Evolutionary conservation across 1,140 invertebrate genomes (phyloP).

Genomic region (Drosophila ambigua): DNA sequence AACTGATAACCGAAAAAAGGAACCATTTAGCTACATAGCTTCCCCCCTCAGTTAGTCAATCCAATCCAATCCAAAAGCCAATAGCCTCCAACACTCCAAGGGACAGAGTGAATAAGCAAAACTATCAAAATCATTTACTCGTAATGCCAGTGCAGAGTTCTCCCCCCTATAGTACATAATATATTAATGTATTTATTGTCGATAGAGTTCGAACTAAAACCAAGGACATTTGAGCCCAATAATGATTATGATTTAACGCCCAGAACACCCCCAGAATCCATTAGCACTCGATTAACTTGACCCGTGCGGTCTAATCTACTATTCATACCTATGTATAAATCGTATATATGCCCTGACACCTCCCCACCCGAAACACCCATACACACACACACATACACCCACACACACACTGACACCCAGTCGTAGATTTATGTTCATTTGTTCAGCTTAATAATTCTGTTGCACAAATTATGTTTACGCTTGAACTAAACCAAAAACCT

Average conservation of each 20-base stretch:
- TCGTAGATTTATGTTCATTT: conserved; percentile 35
- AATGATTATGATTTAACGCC: conserved; percentile 25
- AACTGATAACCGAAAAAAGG: conserved; percentile 36
- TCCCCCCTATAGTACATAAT: not conserved
- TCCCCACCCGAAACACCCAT: conserved; percentile 12
- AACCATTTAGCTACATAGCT: conserved; percentile 3
- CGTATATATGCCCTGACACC: conserved; percentile 6
- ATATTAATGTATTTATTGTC: conserved; percentile 14
- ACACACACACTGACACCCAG: conserved; percentile 5
- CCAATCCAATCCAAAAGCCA: not conserved
- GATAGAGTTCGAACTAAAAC: not conserved
- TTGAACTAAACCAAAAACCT: conserved; percentile 8
- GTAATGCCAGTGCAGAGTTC: conserved; percentile 1
- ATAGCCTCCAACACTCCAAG: not conserved
- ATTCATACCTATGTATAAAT: not conserved
- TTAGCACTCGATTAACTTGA: conserved; percentile 25
- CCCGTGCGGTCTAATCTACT: conserved; percentile 1
- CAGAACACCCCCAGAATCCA: conserved; percentile 11
- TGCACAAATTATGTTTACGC: conserved; percentile 47
- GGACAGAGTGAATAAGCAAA: conserved; percentile 7
- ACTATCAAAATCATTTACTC: not conserved
- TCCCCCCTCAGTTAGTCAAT: conserved; percentile 16
- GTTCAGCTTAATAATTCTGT: conserved; percentile 44
- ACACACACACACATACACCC: conserved; percentile 11
- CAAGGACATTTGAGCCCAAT: conserved; percentile 4